phyloP scores from a whole-genome alignment of 2,888 invertebrate species.

The Cantharis lateralis region DNA sequence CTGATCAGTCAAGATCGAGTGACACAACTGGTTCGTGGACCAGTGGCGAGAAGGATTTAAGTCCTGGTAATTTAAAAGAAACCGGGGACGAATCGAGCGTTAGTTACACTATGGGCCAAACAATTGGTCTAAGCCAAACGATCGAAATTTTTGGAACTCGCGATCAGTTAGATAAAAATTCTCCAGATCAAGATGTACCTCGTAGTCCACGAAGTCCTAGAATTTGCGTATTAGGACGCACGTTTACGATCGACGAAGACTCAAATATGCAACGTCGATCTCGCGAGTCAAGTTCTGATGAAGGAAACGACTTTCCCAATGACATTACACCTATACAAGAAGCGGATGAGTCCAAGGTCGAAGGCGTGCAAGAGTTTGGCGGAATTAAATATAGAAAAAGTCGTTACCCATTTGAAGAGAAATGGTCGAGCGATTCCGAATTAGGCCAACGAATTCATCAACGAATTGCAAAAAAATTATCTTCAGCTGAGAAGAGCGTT shows the following conservation, averaged over 20 bases:
- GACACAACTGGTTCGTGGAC: constrained; percentile 79
- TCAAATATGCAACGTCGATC: constrained; percentile 41
- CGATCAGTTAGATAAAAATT: constrained; percentile 60
- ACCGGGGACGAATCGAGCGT: constrained; percentile 76
- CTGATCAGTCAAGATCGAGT: constrained; percentile 78
- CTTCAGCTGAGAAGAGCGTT: constrained; percentile 51
- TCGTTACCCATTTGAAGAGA: constrained; percentile 56
- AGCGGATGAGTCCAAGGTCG: constrained; percentile 33
- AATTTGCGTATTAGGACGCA: constrained; percentile 53
- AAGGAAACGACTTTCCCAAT: constrained; percentile 48
- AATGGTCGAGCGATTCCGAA: constrained; percentile 56
- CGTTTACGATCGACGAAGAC: constrained; percentile 56
- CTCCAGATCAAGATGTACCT: constrained; percentile 46
- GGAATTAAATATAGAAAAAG: constrained; percentile 44
- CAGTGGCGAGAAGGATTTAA: constrained; percentile 73
- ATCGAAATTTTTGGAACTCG: constrained; percentile 68
- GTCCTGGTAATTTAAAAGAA: constrained; percentile 64
- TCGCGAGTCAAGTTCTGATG: constrained; percentile 44
- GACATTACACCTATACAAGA: constrained; percentile 50
- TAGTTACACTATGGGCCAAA: constrained; percentile 79
- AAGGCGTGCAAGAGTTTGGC: constrained; percentile 32
- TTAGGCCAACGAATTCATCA: constrained; percentile 51
- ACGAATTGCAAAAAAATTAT: constrained; percentile 52
- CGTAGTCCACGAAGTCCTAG: constrained; percentile 51
- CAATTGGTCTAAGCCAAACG: constrained; percentile 78